phyloP scores from a whole-genome alignment of 1,140 invertebrate genomes.

The Popillia japonica region DNA sequence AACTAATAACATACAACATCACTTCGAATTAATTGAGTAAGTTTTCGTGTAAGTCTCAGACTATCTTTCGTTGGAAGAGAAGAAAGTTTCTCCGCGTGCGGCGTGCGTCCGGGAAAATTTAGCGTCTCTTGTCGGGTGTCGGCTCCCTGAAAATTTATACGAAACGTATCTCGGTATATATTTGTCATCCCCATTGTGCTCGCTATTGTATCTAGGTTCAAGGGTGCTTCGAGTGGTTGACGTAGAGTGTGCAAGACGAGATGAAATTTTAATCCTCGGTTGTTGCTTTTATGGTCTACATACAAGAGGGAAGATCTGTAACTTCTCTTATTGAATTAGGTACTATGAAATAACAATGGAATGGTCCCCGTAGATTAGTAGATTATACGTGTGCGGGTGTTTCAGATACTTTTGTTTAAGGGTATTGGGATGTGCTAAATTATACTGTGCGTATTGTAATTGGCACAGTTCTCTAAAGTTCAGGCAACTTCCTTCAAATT shows the following conservation, averaged over 20 bases:
- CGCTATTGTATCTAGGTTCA: constrained; percentile 3
- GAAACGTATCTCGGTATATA: constrained; percentile 14
- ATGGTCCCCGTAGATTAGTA: background rate
- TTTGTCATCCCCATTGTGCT: background rate
- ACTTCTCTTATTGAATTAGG: constrained; percentile 8
- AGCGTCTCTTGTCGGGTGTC: background rate
- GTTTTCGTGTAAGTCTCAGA: constrained; percentile 9
- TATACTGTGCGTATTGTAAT: no score
- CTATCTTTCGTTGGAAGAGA: background rate
- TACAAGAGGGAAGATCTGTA: background rate
- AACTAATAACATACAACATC: constrained; percentile 9
- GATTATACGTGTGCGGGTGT: no score
- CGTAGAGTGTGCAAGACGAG: background rate
- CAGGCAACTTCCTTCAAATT: no score
- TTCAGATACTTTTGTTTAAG: no score
- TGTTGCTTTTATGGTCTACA: background rate
- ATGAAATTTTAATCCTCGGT: constrained; percentile 2
- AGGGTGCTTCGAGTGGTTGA: background rate
- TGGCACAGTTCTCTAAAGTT: no score
- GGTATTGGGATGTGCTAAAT: no score
- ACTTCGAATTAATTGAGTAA: constrained; percentile 19
- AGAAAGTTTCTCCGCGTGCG: background rate
- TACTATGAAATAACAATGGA: background rate
- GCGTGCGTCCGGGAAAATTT: background rate
- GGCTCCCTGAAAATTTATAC: constrained; percentile 6